These are phyloP conservation scores for Mycteria americana DNA, from an alignment of 2,797 vertebrate genomes.

Conservation along the genomic window DNA sequence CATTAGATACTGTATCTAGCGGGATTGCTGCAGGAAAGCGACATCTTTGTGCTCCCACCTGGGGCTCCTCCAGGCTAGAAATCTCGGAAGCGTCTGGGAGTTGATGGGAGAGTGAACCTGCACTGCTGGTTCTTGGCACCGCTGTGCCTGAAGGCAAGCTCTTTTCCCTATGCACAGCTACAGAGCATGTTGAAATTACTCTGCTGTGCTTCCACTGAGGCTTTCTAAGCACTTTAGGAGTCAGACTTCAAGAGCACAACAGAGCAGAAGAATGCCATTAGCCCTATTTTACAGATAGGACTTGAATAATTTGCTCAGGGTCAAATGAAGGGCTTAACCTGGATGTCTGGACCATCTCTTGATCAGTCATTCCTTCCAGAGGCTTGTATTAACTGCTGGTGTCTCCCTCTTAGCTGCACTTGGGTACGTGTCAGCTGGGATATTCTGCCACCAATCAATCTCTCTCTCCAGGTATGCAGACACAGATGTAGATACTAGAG, in stretches of 20 bases:
- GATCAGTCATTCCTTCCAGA: neutral
- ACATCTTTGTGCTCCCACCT: neutral
- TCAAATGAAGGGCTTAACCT: constrained; percentile 1
- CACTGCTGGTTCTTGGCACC: neutral
- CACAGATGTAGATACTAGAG: neutral
- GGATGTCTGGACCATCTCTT: neutral
- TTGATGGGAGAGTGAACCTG: neutral
- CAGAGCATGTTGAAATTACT: neutral
- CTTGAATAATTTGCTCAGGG: neutral
- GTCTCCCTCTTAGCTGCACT: neutral
- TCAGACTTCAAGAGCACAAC: neutral
- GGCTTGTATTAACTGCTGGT: neutral
- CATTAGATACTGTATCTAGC: neutral
- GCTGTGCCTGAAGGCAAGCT: neutral
- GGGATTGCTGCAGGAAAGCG: neutral
- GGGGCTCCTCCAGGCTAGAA: neutral
- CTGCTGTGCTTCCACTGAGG: neutral
- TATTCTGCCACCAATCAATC: neutral
- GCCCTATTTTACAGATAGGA: neutral
- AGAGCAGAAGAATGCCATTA: neutral
- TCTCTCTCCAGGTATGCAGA: neutral
- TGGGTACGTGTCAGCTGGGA: neutral
- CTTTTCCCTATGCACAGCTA: neutral
- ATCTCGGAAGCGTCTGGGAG: neutral
- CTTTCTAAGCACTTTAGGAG: neutral